A percentile compares a stretch with the other conserved stretches of the same genome.
phyloP scores from a whole-genome alignment of 2,888 invertebrate species.

The Anthophora plumipes region DNA sequence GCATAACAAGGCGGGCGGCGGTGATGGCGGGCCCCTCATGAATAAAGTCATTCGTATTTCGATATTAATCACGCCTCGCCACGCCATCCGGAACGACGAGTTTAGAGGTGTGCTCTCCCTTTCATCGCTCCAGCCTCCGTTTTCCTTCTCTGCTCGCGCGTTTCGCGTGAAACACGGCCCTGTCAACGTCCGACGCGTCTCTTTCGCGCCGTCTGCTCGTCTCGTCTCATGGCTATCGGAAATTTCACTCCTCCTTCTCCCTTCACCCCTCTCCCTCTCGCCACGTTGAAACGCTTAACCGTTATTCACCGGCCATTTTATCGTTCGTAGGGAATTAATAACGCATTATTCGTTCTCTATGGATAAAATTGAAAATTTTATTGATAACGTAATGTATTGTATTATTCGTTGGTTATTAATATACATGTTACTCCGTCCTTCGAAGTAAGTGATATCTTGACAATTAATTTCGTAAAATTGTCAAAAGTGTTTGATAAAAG shows the following conservation, averaged over 20 bases:
- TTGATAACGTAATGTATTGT: neutral
- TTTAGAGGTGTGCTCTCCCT: conserved; percentile 46
- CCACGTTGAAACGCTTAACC: conserved; percentile 23
- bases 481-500: no score
- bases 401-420: neutral
- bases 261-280: conserved; percentile 17
- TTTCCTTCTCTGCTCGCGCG: conserved; percentile 28
- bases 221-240: conserved; percentile 18
- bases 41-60: conserved; percentile 82
- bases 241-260: conserved; percentile 50
- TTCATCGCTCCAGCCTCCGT: conserved; percentile 18
- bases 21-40: conserved; percentile 70
- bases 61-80: conserved; percentile 80
- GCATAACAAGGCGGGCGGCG: conserved; percentile 79
- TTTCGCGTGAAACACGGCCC: conserved; percentile 23
- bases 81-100: conserved; percentile 58
- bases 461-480: no score
- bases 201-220: conserved; percentile 19
- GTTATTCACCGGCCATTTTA: conserved; percentile 26
- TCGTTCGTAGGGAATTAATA: conserved; percentile 28
- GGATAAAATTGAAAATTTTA: neutral
- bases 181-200: conserved; percentile 19
- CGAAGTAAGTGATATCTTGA: no score
- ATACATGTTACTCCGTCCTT: no score
- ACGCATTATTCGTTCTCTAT: conserved; percentile 25